Percentiles rank a stretch among this genome's conserved stretches.
These are phyloP conservation scores for Habropoda laboriosa DNA, from an alignment of 1,140 invertebrate species.

Conservation along the genomic window DNA sequence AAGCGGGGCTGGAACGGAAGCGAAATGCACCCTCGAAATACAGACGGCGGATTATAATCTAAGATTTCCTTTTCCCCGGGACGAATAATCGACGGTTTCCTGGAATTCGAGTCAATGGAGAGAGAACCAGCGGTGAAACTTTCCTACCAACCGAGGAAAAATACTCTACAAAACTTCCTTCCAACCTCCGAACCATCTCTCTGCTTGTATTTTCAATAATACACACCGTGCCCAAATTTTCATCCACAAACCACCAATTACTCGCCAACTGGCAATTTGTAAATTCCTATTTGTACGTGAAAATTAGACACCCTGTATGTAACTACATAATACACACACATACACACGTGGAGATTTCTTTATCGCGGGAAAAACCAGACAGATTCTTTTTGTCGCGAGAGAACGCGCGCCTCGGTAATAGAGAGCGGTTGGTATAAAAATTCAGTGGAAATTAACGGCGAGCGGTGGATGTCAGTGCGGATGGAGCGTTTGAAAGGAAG, in stretches of 20 bases:
- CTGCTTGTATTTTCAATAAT: too few relatives aligned
- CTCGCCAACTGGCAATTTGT: too few relatives aligned
- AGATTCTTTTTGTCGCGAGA: not conserved
- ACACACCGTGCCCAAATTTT: too few relatives aligned
- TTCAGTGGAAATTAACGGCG: conserved; percentile 24
- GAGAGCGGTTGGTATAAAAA: conserved; percentile 1
- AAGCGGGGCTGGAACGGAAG: conserved; percentile 16
- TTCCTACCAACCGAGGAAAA: not conserved
- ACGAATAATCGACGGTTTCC: conserved; percentile 37
- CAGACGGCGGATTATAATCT: conserved; percentile 31
- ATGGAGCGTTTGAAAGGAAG: conserved; percentile 19
- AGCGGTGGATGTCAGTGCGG: not conserved
- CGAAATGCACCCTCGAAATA: conserved; percentile 26
- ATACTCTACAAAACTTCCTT: too few relatives aligned
- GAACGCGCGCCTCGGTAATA: not conserved
- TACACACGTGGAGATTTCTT: too few relatives aligned
- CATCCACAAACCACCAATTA: too few relatives aligned
- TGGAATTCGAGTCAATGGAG: not conserved
- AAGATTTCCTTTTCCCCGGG: conserved; percentile 45
- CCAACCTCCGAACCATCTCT: too few relatives aligned
- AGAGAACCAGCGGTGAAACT: not conserved
- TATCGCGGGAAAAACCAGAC: too few relatives aligned
- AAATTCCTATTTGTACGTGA: too few relatives aligned
- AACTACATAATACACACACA: too few relatives aligned
- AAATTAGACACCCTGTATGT: too few relatives aligned